phyloP scores from a whole-genome alignment of 1,140 invertebrate species.

The Camponotus floridanus region DNA sequence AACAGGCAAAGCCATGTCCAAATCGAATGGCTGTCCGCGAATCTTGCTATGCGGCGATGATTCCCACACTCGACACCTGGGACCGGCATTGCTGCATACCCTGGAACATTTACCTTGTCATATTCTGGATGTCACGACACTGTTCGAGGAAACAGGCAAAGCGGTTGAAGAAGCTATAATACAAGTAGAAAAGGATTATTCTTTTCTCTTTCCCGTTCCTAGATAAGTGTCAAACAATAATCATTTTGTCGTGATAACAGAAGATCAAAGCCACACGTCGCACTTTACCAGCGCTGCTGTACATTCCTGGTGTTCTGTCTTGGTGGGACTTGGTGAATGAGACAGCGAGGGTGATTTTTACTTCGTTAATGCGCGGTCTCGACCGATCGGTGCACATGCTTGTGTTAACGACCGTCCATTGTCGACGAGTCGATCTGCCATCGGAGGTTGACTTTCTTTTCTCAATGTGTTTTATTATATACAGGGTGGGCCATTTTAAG shows the following conservation, averaged over 20 bases:
- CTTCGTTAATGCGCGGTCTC: conserved; percentile 83
- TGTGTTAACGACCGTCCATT: conserved; percentile 83
- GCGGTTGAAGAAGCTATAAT: conserved; percentile 89
- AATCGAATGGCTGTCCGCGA: conserved; percentile 80
- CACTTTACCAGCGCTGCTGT: conserved; percentile 85
- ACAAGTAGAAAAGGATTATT: conserved; percentile 84
- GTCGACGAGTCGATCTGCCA: conserved; percentile 81
- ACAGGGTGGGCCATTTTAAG: no score
- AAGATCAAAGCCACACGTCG: conserved; percentile 82
- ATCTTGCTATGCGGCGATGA: conserved; percentile 83
- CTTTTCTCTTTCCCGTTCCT: background rate
- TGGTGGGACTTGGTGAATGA: conserved; percentile 87
- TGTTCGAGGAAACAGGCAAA: conserved; percentile 86
- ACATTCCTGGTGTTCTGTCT: conserved; percentile 85
- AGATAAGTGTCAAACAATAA: background rate
- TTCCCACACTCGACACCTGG: conserved; percentile 85
- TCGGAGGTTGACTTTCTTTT: conserved; percentile 78
- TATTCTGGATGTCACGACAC: conserved; percentile 81
- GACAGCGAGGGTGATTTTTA: conserved; percentile 84
- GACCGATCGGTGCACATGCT: conserved; percentile 85
- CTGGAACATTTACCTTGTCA: conserved; percentile 84
- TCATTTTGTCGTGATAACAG: conserved; percentile 70
- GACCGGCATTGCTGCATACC: conserved; percentile 82
- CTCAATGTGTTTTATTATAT: background rate
- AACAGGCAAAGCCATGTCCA: conserved; percentile 72